These are phyloP conservation scores for Bombus picipes DNA, from an alignment of 1,140 invertebrate species.

Conservation along the genomic window DNA sequence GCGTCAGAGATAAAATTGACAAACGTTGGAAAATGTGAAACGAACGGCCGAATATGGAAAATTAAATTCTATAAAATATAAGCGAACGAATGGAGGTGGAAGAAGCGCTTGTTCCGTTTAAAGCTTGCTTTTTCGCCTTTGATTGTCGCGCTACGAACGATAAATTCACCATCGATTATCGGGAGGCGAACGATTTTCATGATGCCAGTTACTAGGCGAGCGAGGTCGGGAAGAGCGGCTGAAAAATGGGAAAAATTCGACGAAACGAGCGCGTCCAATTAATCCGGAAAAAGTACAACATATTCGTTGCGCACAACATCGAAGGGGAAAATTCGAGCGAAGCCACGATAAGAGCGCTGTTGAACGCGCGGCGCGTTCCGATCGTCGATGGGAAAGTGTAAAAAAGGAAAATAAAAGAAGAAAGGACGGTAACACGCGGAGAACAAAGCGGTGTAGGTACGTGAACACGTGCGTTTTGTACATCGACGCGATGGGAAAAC, in stretches of 20 bases:
- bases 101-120: too few relatives aligned
- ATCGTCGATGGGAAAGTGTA: background rate
- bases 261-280: background rate
- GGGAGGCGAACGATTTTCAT: background rate
- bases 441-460: background rate
- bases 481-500: background rate
- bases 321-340: background rate
- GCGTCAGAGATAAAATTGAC: background rate
- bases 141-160: background rate
- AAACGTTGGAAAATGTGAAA: background rate
- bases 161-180: slow-evolving; percentile 6
- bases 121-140: background rate
- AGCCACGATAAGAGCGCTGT: background rate
- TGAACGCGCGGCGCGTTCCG: background rate
- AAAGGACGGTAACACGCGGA: too few relatives aligned
- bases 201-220: background rate
- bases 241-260: background rate
- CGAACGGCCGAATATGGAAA: background rate
- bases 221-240: background rate
- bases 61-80: background rate
- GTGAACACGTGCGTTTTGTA: too few relatives aligned
- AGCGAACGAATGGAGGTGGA: background rate
- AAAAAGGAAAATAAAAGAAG: too few relatives aligned
- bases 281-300: slow-evolving; percentile 9
- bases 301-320: background rate